Evolutionary conservation across 2,113 vertebrate genomes (phyloP).

Genomic region (Vulpes ferrilata): DNA sequence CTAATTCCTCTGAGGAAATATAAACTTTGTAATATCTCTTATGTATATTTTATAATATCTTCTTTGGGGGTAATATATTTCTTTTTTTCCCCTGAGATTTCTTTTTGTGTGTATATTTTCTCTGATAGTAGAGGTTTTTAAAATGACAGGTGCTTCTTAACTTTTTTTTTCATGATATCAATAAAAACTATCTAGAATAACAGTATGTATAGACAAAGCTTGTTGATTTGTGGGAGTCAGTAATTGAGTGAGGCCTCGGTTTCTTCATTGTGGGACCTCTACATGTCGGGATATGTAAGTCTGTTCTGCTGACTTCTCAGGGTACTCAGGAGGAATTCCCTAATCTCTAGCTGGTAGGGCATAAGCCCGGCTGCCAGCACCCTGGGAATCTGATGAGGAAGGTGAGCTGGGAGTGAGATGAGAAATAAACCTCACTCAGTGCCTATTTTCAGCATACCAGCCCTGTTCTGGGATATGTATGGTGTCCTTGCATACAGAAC

Average conservation of each 20-base stretch:
- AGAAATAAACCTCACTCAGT: neutral
- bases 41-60: neutral
- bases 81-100: neutral
- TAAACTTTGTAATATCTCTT: neutral
- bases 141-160: neutral
- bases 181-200: neutral
- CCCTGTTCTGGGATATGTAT: neutral
- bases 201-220: neutral
- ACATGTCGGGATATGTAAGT: neutral
- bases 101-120: neutral
- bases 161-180: neutral
- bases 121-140: neutral
- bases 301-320: neutral
- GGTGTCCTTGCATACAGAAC: neutral
- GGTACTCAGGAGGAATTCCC: neutral
- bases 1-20: slow-evolving; percentile 14
- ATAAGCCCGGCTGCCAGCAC: neutral
- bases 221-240: neutral
- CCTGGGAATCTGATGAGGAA: neutral
- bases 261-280: neutral
- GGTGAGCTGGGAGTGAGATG: neutral
- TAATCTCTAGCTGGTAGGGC: too few species aligned
- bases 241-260: too few species aligned
- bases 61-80: neutral
- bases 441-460: neutral